These are phyloP conservation scores for Callorhinus ursinus DNA, from an alignment of 2,113 vertebrate species.

Conservation along the genomic window DNA sequence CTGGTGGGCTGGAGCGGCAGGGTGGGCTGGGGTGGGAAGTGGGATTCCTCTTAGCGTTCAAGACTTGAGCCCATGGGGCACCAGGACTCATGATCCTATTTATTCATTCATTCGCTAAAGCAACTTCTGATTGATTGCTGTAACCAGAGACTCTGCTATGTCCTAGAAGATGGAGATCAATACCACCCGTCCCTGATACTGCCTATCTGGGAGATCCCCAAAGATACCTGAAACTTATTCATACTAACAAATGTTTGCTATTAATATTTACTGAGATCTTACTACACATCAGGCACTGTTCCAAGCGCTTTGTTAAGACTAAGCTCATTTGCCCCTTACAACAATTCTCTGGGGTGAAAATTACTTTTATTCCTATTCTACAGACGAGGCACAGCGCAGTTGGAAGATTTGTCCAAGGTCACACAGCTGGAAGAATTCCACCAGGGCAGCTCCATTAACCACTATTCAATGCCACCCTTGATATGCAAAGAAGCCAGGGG, in stretches of 20 bases:
- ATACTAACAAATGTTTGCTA: not conserved
- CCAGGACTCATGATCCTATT: no score
- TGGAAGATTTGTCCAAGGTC: not conserved
- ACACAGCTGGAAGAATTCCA: not conserved
- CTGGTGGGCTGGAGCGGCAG: rapidly evolving
- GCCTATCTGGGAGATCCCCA: not conserved
- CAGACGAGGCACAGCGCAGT: not conserved
- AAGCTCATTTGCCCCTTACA: not conserved
- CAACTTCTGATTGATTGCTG: not conserved
- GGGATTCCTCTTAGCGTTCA: not conserved
- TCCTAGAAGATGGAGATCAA: not conserved
- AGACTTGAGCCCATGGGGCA: no score
- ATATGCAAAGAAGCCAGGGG: not conserved
- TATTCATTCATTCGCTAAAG: not conserved
- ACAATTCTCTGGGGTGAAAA: not conserved
- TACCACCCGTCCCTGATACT: not conserved
- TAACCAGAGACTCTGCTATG: not conserved
- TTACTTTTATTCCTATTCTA: not conserved
- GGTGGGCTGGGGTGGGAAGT: not conserved
- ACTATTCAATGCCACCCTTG: not conserved
- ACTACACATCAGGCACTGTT: not conserved
- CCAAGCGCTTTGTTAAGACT: not conserved
- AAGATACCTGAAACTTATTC: not conserved
- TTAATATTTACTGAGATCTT: not conserved
- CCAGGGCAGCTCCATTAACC: not conserved